phyloP scores from a whole-genome alignment of 64 coral and sea anemone genomes.

The Dendrophyllia cribrosa region DNA sequence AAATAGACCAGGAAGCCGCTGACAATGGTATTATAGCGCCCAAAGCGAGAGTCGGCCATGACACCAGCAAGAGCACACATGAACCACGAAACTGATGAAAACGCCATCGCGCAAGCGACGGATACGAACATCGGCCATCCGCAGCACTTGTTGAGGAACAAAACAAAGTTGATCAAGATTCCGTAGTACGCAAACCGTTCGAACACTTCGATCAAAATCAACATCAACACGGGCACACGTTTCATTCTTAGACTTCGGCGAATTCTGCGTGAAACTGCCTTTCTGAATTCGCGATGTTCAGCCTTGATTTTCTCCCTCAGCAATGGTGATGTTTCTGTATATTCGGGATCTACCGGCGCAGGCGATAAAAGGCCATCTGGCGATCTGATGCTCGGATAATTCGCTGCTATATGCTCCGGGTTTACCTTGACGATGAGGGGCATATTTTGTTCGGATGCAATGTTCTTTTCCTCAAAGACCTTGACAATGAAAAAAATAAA shows the following conservation, averaged over 20 bases:
- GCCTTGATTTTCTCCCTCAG: conserved; percentile 23
- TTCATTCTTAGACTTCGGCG: conserved; percentile 69
- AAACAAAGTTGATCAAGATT: conserved; percentile 81
- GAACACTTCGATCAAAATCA: conserved; percentile 85
- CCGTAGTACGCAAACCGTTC: conserved; percentile 89
- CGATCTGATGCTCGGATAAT: conserved; percentile 5
- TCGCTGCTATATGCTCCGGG: conserved; percentile 10
- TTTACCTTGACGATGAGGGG: conserved; percentile 69
- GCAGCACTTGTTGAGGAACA: conserved; percentile 78
- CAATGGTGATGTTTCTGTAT: conserved; percentile 50
- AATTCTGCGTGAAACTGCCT: conserved; percentile 38
- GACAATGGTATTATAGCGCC: conserved; percentile 77
- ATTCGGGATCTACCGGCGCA: background rate
- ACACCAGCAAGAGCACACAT: conserved; percentile 84
- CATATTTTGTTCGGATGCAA: conserved; percentile 10
- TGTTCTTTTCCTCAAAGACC: background rate
- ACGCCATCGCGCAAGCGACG: conserved; percentile 63
- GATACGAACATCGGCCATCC: conserved; percentile 82
- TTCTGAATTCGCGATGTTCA: conserved; percentile 36
- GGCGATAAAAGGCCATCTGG: conserved; percentile 15
- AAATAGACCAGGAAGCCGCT: conserved; percentile 86
- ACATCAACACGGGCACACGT: conserved; percentile 40
- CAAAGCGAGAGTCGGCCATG: conserved; percentile 83
- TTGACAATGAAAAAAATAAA: background rate
- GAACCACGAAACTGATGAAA: conserved; percentile 81